These are phyloP conservation scores for Neofelis nebulosa DNA, from an alignment of 2,113 vertebrate species.

Conservation along the genomic window DNA sequence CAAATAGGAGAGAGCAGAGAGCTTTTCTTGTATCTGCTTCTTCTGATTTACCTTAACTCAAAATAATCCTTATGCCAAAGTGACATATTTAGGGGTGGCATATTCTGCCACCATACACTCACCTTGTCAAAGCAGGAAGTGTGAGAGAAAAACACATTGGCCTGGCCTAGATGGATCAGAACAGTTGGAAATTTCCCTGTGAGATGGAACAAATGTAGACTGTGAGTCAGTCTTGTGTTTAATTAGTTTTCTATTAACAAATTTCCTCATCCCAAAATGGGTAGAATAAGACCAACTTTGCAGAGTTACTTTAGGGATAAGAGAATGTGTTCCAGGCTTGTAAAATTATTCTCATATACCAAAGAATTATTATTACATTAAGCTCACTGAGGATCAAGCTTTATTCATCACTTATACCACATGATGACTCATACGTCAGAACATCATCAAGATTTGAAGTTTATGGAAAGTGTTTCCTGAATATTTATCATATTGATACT, in stretches of 20 bases:
- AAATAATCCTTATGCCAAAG: background rate
- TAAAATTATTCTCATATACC: background rate
- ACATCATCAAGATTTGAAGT: background rate
- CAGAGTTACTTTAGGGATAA: background rate
- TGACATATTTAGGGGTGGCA: background rate
- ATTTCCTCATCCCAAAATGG: background rate
- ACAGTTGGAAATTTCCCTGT: background rate
- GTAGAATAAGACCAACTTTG: slow-evolving; percentile 18
- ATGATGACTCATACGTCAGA: background rate
- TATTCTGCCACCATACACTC: background rate
- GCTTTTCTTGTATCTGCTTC: background rate
- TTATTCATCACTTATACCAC: background rate
- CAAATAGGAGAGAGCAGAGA: background rate
- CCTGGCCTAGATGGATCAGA: background rate
- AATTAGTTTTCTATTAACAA: background rate
- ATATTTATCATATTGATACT: background rate
- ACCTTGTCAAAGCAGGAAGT: background rate
- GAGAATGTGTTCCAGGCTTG: background rate
- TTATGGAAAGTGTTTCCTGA: background rate
- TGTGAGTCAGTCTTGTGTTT: background rate
- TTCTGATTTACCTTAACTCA: background rate
- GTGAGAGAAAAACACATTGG: background rate
- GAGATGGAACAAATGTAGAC: background rate
- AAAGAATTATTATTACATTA: background rate
- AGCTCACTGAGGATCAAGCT: background rate